Conservation (phyloP, 2,888 invertebrate species). For the Latheticus oryzae region DNA sequence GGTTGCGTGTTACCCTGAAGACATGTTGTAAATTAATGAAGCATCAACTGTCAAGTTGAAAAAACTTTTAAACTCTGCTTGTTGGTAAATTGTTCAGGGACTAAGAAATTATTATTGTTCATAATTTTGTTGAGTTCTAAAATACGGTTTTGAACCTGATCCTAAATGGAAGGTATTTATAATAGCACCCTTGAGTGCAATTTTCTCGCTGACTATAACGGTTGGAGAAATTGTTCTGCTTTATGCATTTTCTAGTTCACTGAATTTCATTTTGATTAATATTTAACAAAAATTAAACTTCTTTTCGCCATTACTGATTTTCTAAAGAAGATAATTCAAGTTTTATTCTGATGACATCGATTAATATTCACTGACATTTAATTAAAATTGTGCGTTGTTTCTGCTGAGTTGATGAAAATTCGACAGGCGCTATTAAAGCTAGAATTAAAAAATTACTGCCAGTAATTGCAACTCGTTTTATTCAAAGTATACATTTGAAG, state of each 20-base stretch:
- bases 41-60: constrained; percentile 3
- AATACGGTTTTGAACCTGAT: constrained; percentile 31
- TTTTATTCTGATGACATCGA: too few species aligned
- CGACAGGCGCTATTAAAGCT: too few species aligned
- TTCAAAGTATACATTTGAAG: too few species aligned
- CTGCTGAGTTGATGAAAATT: too few species aligned
- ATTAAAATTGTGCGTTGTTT: too few species aligned
- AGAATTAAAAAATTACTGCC: too few species aligned
- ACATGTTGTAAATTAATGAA: constrained; percentile 23
- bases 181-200: constrained; percentile 40
- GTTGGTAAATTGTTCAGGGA: constrained; percentile 29
- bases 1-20: constrained; percentile 13
- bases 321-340: too few species aligned
- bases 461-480: too few species aligned
- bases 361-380: too few species aligned
- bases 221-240: constrained; percentile 39
- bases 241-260: constrained; percentile 39
- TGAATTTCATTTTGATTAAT: constrained; percentile 20
- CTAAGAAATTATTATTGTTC: constrained; percentile 31
- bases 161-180: constrained; percentile 34
- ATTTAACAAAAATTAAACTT: constrained; percentile 19
- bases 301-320: too few species aligned
- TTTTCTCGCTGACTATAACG: constrained; percentile 35
- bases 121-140: constrained; percentile 34
- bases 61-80: constrained; percentile 21